Evolutionary conservation across 2,797 vertebrate genomes (phyloP).

Genomic region (Tragelaphus eurycerus): DNA sequence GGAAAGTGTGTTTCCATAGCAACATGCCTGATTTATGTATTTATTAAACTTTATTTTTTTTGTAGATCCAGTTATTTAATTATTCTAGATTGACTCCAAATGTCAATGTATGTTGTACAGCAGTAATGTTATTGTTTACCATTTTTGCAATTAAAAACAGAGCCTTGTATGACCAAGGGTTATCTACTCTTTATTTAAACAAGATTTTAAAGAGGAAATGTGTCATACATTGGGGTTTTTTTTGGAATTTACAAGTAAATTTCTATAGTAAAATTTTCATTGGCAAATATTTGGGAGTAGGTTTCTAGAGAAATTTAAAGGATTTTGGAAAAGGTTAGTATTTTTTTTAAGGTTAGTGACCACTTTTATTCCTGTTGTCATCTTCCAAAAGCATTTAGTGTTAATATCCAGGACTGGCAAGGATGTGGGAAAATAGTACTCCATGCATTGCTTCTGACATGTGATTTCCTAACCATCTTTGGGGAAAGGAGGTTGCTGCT

Average conservation of each 20-base stretch:
- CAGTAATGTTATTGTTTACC: not conserved
- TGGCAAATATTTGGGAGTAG: not conserved
- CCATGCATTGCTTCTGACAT: not conserved
- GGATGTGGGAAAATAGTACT: not conserved
- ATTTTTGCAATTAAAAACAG: not conserved
- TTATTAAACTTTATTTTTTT: not conserved
- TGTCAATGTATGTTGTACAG: not conserved
- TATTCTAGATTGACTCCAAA: not conserved
- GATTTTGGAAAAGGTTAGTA: not conserved
- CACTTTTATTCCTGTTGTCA: not conserved
- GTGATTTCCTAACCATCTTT: not conserved
- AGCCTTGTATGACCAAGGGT: not conserved
- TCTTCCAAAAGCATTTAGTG: not conserved
- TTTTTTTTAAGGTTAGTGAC: not conserved
- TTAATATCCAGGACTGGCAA: not conserved
- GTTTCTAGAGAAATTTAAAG: not conserved
- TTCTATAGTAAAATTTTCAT: not conserved
- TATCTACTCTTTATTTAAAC: not conserved
- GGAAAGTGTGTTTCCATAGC: not conserved
- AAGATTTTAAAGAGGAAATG: not conserved
- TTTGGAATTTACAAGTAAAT: not conserved
- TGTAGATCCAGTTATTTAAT: not conserved
- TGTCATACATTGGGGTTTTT: not conserved
- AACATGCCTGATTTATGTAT: not conserved
- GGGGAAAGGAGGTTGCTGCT: not conserved